Evolutionary conservation across 2,888 invertebrate species (phyloP), one percentile per base, ranked within the genome.

Genomic region (Bedellia somnulentella): DNA sequence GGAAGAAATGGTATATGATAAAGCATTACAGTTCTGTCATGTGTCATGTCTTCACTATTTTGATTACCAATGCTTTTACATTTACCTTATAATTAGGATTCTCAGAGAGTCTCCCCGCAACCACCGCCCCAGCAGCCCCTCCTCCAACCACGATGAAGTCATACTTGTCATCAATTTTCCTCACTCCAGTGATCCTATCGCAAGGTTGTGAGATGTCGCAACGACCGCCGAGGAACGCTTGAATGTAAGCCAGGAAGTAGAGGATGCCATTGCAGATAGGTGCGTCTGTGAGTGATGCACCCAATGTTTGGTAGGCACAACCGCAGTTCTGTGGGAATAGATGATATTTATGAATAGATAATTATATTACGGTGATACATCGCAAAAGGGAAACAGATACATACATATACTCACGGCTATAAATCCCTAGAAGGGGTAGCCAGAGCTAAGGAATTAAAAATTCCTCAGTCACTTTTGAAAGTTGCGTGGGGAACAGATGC

Each of bases 141-240:
- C 73, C 78, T 8, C 79, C 80, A 27, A 79, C 59, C 13, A 78
- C 79, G 21, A 80, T 63, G 44, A 79, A 80, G 42, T 80, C 79
- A 42, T 80, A 80, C 29, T 63, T 63, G 22, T 44, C 35, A 29
- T 68, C 68, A 8, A 44, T 41, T 4, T 44, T 43, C 10, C 44
- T 34, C 29, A 43, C 43, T 1, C 77, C 67, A 10, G 31, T 42
- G 4, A 79, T 57, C 32, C 80, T 53, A 27, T 64, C 52, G 46
- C 80, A 80, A 3, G 70, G 55, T 34, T 70, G 68, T 3, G 60
- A 53, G 24, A 71, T 41, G 24, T 35, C 40, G 24, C 68, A 70
- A 32, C 53, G 32, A 26, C 57, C 58, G 29, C 61, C 51, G 15
- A 80, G 47, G 43, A 76, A 77, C 11, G 62, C 57, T 40, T 80